A percentile compares a stretch with the other conserved stretches of the same genome.
Conservation (phyloP, 1,140 invertebrate genomes). For the Papilio polytes region DNA sequence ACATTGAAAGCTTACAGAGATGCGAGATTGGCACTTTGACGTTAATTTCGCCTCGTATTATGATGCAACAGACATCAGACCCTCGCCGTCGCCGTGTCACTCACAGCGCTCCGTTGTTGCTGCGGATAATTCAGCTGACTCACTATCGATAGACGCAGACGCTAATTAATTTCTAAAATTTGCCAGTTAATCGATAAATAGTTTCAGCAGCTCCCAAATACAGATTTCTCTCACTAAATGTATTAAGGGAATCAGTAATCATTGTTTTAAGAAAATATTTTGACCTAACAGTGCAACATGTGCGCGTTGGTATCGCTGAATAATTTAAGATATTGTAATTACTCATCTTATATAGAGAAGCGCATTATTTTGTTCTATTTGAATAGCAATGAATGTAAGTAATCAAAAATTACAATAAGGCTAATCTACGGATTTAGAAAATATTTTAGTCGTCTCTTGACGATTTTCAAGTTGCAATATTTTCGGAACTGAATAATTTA, state of each 20-base stretch:
- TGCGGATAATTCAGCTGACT: slow-evolving; percentile 20
- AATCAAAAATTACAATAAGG: background rate
- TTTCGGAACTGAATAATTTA: too few relatives aligned
- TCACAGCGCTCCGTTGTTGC: slow-evolving; percentile 2
- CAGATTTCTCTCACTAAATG: background rate
- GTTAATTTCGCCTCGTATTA: slow-evolving; percentile 1
- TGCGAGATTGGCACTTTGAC: background rate
- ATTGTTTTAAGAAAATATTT: slow-evolving; percentile 15
- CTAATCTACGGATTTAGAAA: background rate
- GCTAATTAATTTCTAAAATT: slow-evolving; percentile 21
- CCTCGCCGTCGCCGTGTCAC: background rate
- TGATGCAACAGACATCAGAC: slow-evolving; percentile 8
- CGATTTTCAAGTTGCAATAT: too few relatives aligned
- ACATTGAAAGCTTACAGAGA: background rate
- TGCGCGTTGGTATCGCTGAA: background rate
- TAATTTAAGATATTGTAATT: slow-evolving; percentile 32
- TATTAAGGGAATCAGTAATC: background rate
- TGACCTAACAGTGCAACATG: slow-evolving; percentile 21
- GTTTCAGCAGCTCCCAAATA: background rate
- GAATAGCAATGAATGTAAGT: background rate
- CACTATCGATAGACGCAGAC: slow-evolving; percentile 5
- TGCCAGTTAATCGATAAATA: background rate
- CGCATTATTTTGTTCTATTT: background rate
- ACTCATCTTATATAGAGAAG: slow-evolving; percentile 27
- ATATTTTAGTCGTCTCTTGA: too few relatives aligned